These are phyloP conservation scores for Drosophila rufa DNA, from an alignment of 1,140 invertebrate genomes.

Conservation along the genomic window DNA sequence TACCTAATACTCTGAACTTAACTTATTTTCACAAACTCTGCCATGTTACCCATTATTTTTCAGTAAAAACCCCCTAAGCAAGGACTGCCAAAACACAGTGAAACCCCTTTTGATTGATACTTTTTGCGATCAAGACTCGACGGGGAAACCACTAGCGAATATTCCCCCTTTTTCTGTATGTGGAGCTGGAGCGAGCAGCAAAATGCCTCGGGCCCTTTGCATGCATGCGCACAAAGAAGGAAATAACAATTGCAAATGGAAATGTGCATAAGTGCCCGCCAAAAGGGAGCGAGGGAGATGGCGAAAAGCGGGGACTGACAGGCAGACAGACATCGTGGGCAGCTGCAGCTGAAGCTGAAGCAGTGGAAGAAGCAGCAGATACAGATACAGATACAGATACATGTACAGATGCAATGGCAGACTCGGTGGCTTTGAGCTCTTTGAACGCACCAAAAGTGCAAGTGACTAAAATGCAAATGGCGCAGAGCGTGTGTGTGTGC, in stretches of 20 bases:
- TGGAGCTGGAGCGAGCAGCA: constrained; percentile 15
- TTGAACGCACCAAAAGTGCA: constrained; percentile 75
- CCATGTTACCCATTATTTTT: neutral
- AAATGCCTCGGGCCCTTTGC: constrained; percentile 63
- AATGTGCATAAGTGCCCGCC: constrained; percentile 79
- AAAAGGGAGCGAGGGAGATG: constrained; percentile 24
- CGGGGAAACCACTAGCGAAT: neutral
- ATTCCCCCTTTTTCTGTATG: constrained; percentile 17
- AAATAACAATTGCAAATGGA: constrained; percentile 83
- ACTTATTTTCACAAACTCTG: neutral
- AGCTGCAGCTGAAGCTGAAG: constrained; percentile 18
- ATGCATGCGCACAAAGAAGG: constrained; percentile 67
- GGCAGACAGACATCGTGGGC: constrained; percentile 25
- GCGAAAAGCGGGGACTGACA: constrained; percentile 29
- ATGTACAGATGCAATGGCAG: constrained; percentile 8
- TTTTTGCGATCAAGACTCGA: neutral
- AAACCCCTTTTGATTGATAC: constrained; percentile 5
- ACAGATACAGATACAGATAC: constrained; percentile 9
- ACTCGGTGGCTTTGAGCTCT: constrained; percentile 53
- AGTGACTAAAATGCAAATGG: constrained; percentile 82
- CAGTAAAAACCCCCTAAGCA: neutral
- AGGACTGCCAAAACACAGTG: too few species aligned
- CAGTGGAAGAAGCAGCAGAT: neutral
- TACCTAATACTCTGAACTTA: too few species aligned
- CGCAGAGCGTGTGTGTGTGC: constrained; percentile 18